Evolutionary conservation across 2,888 invertebrate species (phyloP).

Genomic region (Sinotaia quadrata): DNA sequence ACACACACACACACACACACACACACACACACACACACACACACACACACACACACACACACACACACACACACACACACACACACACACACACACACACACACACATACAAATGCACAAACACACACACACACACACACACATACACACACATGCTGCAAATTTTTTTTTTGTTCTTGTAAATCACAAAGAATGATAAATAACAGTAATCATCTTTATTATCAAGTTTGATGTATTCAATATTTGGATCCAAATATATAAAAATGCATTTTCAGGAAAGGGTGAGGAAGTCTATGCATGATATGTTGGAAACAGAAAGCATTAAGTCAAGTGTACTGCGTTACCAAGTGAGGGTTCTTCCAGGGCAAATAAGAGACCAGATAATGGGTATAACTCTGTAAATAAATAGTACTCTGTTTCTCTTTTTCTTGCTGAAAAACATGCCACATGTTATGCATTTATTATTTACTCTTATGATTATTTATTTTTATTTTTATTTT

Average conservation of each 20-base stretch:
- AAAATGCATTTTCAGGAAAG: constrained; percentile 49
- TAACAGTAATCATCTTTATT: too few species aligned
- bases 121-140: constrained; percentile 3
- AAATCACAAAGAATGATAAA: too few species aligned
- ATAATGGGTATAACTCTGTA: constrained; percentile 68
- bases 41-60: constrained; percentile 4
- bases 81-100: neutral
- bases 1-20: constrained; percentile 1
- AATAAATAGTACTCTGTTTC: neutral
- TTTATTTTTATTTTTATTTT: neutral
- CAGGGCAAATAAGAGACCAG: constrained; percentile 62
- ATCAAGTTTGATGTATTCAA: neutral
- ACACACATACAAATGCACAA: too few species aligned
- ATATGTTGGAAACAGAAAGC: constrained; percentile 69
- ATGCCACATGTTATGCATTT: neutral
- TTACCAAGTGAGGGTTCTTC: constrained; percentile 65
- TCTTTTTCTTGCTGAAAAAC: neutral
- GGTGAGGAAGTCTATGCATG: constrained; percentile 59
- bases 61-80: neutral
- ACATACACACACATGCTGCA: neutral
- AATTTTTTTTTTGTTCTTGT: too few species aligned
- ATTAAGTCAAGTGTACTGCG: constrained; percentile 69
- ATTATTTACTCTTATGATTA: neutral
- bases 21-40: neutral
- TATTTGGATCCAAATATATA: neutral